Percentiles rank a stretch among this genome's conserved stretches.
These are phyloP conservation scores for Elysia crispata DNA, from an alignment of 2,888 invertebrate species.

Conservation along the genomic window DNA sequence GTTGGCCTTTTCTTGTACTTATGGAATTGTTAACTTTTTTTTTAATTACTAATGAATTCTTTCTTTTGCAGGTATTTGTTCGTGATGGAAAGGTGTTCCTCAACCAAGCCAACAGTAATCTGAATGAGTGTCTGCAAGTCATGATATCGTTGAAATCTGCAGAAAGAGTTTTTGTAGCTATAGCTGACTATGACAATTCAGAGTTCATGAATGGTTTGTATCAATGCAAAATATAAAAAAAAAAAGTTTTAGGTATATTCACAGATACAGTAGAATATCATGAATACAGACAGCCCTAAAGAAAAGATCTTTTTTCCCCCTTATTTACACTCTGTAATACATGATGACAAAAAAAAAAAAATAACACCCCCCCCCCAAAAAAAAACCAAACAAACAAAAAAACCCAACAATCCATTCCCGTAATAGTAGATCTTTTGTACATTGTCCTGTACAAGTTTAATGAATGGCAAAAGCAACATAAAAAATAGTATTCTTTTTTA, in stretches of 20 bases:
- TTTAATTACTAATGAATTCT: neutral
- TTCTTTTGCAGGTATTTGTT: slow-evolving; percentile 35
- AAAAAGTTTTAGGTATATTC: too few relatives aligned
- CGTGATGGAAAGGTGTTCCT: slow-evolving; percentile 57
- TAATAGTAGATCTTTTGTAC: neutral
- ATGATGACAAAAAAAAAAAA: slow-evolving; percentile 1
- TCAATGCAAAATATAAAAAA: too few relatives aligned
- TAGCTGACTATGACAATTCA: slow-evolving; percentile 49
- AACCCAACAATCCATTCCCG: neutral
- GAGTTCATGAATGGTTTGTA: slow-evolving; percentile 24
- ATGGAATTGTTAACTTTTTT: too few relatives aligned
- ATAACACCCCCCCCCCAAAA: neutral
- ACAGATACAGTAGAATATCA: too few relatives aligned
- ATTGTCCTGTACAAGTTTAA: neutral
- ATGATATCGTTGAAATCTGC: slow-evolving; percentile 51
- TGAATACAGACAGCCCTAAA: too few relatives aligned
- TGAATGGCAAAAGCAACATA: too few relatives aligned
- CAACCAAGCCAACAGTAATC: neutral
- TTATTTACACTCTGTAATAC: too few relatives aligned
- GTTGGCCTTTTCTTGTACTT: too few relatives aligned
- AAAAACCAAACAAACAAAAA: neutral
- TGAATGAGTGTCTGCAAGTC: slow-evolving; percentile 12
- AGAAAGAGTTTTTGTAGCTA: slow-evolving; percentile 52
- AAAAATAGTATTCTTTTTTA: too few relatives aligned
- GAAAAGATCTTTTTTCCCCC: too few relatives aligned